A percentile compares a stretch with the other conserved stretches of the same genome.
phyloP scores from a whole-genome alignment of 2,797 vertebrate species.

The Phrynocephalus forsythii region DNA sequence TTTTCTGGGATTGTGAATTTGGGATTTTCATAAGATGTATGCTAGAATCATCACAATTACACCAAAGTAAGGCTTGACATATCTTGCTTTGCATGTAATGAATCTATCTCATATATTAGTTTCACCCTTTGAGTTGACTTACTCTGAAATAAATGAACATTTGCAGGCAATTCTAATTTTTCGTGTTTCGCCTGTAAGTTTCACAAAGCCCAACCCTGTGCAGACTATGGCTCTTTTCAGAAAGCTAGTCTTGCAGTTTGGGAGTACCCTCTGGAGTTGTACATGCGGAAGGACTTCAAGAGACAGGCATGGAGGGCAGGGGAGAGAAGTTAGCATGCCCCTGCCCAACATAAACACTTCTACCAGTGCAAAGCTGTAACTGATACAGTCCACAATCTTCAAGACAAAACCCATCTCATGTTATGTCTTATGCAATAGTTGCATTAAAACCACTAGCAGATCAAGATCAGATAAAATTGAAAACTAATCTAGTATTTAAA shows the following conservation, averaged over 20 bases:
- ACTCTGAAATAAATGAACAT: too few relatives aligned
- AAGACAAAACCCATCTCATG: not conserved
- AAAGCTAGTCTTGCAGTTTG: not conserved
- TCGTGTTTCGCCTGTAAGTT: not conserved
- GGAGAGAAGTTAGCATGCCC: not conserved
- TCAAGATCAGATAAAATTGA: not conserved
- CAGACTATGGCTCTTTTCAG: not conserved
- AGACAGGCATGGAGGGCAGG: not conserved
- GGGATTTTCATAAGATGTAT: too few relatives aligned
- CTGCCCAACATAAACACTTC: not conserved
- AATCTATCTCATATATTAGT: too few relatives aligned
- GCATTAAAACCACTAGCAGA: not conserved
- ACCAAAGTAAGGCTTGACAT: too few relatives aligned
- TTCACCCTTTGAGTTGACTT: too few relatives aligned
- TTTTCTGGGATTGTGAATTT: too few relatives aligned
- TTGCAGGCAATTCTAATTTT: too few relatives aligned
- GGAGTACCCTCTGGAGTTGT: not conserved
- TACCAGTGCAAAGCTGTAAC: not conserved
- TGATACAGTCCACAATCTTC: not conserved
- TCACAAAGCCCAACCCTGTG: not conserved
- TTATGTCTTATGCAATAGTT: not conserved
- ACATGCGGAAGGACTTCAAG: not conserved
- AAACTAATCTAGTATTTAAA: not conserved
- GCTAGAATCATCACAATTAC: too few relatives aligned
- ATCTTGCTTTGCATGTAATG: too few relatives aligned